A percentile compares a stretch with the other conserved stretches of the same genome.
These are phyloP conservation scores for Chloroceryle inda DNA, from an alignment of 2,797 vertebrate genomes.

Conservation along the genomic window DNA sequence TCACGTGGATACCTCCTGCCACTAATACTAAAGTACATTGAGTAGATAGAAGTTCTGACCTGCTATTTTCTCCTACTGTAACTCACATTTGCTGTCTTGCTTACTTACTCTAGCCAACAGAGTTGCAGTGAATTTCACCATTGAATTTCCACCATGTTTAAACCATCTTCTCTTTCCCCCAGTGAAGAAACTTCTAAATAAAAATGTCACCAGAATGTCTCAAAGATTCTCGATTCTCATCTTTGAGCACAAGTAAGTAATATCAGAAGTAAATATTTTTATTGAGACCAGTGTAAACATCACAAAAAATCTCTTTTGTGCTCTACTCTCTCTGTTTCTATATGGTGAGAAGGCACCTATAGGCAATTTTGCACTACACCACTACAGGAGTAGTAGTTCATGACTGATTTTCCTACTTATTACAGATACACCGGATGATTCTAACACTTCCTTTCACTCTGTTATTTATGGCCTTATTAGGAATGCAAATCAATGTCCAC, in stretches of 20 bases:
- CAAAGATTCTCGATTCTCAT: background rate
- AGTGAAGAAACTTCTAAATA: background rate
- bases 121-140: background rate
- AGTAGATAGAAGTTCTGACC: background rate
- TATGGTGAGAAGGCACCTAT: background rate
- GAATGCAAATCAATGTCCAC: conserved; percentile 69
- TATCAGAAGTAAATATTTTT: background rate
- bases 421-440: background rate
- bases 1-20: background rate
- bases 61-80: background rate
- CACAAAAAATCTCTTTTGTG: background rate
- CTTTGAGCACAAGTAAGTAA: background rate
- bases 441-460: conserved; percentile 41
- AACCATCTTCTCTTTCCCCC: background rate
- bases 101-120: background rate
- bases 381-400: background rate
- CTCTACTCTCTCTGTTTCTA: background rate
- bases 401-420: conserved; percentile 31
- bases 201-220: background rate
- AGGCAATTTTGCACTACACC: background rate
- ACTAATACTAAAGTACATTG: background rate
- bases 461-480: conserved; percentile 68
- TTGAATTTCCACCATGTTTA: background rate
- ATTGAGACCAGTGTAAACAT: background rate
- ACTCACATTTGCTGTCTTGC: background rate